phyloP scores from a whole-genome alignment of 2,888 invertebrate species.

The Lithodes maja region DNA sequence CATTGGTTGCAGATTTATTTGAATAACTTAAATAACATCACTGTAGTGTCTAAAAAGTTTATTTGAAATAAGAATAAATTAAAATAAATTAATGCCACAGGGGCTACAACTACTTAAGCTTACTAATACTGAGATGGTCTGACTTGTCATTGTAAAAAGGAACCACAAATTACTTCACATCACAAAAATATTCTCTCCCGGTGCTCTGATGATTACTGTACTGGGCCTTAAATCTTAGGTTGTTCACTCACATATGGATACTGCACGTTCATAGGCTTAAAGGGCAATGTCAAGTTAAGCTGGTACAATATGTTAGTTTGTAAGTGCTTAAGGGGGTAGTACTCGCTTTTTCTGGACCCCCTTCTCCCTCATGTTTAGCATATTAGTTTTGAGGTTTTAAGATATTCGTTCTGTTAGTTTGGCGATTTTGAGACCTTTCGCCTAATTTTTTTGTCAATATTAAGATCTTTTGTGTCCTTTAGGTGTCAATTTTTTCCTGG shows the following conservation, averaged over 20 bases:
- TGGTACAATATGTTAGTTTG: too few relatives aligned
- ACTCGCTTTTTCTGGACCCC: too few relatives aligned
- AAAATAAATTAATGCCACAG: conserved; percentile 15
- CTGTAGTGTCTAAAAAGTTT: conserved; percentile 10
- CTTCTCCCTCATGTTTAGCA: too few relatives aligned
- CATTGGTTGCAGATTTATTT: neutral
- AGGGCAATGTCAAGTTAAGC: too few relatives aligned
- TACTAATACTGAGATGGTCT: conserved; percentile 17
- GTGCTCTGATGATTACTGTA: neutral
- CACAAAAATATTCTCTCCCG: conserved; percentile 3
- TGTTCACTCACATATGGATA: neutral
- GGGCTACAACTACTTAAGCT: conserved; percentile 8
- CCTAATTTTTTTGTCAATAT: too few relatives aligned
- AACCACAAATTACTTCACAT: conserved; percentile 20
- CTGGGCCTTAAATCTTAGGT: neutral
- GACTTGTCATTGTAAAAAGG: conserved; percentile 7
- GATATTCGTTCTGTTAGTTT: too few relatives aligned
- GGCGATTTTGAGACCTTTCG: too few relatives aligned
- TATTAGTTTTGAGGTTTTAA: too few relatives aligned
- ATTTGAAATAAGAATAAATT: conserved; percentile 10
- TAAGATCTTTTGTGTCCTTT: too few relatives aligned
- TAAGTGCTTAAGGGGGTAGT: too few relatives aligned
- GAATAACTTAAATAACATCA: conserved; percentile 8
- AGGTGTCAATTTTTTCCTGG: too few relatives aligned
- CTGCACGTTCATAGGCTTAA: too few relatives aligned